Evolutionary conservation across 2,797 vertebrate genomes (phyloP).

Genomic region (Falco rusticolus): DNA sequence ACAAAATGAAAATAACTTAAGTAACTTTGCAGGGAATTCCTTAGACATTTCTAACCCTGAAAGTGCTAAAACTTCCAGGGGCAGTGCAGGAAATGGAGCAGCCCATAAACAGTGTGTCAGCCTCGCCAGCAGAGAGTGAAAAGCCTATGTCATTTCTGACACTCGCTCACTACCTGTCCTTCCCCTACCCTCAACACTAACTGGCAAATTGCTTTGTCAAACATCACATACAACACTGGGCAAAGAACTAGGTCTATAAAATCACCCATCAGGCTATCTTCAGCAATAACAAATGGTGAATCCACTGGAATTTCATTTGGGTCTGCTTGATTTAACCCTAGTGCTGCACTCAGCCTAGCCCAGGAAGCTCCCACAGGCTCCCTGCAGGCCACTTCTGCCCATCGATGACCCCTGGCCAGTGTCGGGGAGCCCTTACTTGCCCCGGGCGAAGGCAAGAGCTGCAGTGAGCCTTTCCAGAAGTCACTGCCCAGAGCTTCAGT

Average conservation of each 20-base stretch:
- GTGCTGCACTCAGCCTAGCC: neutral
- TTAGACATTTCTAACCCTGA: neutral
- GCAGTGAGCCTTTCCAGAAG: neutral
- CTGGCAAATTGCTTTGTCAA: neutral
- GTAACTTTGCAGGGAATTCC: neutral
- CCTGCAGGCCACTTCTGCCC: neutral
- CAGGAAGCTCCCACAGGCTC: neutral
- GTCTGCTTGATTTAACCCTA: neutral
- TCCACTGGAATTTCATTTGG: neutral
- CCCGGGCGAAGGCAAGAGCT: neutral
- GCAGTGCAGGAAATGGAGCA: neutral
- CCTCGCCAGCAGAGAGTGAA: neutral
- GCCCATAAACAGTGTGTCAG: neutral
- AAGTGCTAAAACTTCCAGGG: neutral
- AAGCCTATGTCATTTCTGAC: neutral
- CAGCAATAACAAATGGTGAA: neutral
- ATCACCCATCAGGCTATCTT: neutral
- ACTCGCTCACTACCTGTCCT: neutral
- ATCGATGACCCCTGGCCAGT: neutral
- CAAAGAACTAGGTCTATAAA: neutral
- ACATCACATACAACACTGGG: neutral
- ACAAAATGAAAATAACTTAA: neutral
- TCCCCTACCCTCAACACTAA: neutral
- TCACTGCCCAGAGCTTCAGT: too few species aligned
- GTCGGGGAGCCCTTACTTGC: neutral